These are phyloP conservation scores for Colaptes auratus DNA, from an alignment of 2,113 vertebrate species.

Conservation along the genomic window DNA sequence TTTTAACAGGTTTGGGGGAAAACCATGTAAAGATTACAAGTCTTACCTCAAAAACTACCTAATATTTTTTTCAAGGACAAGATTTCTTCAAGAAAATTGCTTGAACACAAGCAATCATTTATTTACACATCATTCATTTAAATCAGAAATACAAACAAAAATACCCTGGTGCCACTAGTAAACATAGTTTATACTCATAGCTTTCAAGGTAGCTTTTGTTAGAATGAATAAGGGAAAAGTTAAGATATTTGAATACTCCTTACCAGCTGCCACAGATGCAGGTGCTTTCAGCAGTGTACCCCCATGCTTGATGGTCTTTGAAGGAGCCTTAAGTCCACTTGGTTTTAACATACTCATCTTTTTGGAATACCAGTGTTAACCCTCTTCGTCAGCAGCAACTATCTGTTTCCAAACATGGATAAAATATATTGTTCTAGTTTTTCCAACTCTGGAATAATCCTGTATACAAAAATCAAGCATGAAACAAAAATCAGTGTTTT, in stretches of 20 bases:
- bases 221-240: neutral
- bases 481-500: neutral
- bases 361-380: slow-evolving; percentile 14
- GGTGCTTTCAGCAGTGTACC: slow-evolving; percentile 80
- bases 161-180: neutral
- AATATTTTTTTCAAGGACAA: neutral
- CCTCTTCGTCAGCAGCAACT: slow-evolving; percentile 32
- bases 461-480: slow-evolving; percentile 52
- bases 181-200: neutral
- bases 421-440: slow-evolving; percentile 45
- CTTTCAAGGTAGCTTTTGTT: neutral
- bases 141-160: neutral
- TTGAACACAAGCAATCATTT: neutral
- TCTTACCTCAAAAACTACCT: neutral
- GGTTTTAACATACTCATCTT: slow-evolving; percentile 94
- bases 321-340: slow-evolving; percentile 93
- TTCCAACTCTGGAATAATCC: slow-evolving; percentile 67
- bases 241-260: neutral
- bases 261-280: slow-evolving; percentile 77
- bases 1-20: neutral
- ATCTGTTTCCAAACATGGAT: slow-evolving; percentile 77
- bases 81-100: neutral
- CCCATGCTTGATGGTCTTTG: slow-evolving; percentile 86
- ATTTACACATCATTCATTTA: neutral
- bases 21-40: neutral